Conservation (phyloP, 2,113 vertebrate genomes). For the Cyphomyrus plagiostoma region DNA sequence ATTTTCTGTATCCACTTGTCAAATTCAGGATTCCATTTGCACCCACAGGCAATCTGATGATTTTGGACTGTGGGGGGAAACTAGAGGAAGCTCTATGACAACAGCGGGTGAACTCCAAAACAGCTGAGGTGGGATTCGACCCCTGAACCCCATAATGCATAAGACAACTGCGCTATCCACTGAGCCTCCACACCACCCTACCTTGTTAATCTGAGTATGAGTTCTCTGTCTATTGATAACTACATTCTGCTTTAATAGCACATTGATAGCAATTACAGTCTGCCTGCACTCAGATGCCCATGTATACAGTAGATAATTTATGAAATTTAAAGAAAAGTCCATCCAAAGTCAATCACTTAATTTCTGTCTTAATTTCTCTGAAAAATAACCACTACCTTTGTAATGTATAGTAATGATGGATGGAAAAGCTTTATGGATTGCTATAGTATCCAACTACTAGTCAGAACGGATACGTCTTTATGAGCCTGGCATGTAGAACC, state of each 20-base stretch:
- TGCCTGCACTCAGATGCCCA: background rate
- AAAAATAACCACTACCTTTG: background rate
- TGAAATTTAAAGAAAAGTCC: background rate
- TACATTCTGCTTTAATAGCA: background rate
- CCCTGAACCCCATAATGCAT: background rate
- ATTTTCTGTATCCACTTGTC: background rate
- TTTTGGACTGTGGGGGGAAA: background rate
- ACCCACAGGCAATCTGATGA: background rate
- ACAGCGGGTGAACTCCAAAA: background rate
- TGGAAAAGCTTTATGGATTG: background rate
- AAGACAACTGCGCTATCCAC: background rate
- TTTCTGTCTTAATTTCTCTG: background rate
- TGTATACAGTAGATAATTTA: background rate
- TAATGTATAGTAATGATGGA: background rate
- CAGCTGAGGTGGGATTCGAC: background rate
- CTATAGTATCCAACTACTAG: background rate
- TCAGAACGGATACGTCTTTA: background rate
- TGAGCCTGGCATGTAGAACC: background rate
- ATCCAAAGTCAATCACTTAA: background rate
- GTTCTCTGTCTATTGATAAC: background rate
- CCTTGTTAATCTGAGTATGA: background rate
- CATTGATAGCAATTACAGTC: background rate
- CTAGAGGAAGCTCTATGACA: background rate
- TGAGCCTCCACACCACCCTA: background rate
- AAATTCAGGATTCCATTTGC: background rate